phyloP scores from a whole-genome alignment of 2,888 invertebrate species.

The Melipona bicolor region DNA sequence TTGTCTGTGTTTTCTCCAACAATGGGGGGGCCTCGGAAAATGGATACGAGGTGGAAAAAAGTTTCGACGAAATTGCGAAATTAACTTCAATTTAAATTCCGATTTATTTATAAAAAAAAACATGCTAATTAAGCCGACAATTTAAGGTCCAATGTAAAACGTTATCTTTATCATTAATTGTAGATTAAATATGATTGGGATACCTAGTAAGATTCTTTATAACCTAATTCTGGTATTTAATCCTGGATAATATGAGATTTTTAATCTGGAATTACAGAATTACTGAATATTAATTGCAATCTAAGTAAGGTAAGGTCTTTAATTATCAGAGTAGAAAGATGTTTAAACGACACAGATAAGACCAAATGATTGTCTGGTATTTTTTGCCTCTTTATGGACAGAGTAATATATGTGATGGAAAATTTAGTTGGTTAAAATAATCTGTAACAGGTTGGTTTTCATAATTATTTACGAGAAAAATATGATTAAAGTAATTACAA shows the following conservation, averaged over 20 bases:
- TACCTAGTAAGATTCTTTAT: too few species aligned
- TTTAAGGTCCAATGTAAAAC: not conserved
- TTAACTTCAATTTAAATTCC: not conserved
- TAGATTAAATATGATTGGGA: not conserved
- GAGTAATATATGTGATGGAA: not conserved
- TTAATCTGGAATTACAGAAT: not conserved
- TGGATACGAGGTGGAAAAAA: not conserved
- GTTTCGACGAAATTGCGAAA: not conserved
- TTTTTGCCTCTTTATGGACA: not conserved
- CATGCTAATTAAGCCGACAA: not conserved
- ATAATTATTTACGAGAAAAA: too few species aligned
- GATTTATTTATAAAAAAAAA: not conserved
- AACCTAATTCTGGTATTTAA: too few species aligned
- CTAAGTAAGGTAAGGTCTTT: not conserved
- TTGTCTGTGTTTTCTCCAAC: not conserved
- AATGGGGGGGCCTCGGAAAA: not conserved
- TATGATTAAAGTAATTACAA: not conserved
- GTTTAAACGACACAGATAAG: not conserved
- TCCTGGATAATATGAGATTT: not conserved
- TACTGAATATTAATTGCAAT: not conserved
- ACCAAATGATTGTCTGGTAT: not conserved
- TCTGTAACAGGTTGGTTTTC: too few species aligned
- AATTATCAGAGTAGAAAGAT: not conserved
- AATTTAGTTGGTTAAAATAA: not conserved
- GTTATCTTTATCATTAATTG: not conserved